Base-by-base conservation (phyloP, 2,797 vertebrate species). In the Poecile montanus region DNA sequence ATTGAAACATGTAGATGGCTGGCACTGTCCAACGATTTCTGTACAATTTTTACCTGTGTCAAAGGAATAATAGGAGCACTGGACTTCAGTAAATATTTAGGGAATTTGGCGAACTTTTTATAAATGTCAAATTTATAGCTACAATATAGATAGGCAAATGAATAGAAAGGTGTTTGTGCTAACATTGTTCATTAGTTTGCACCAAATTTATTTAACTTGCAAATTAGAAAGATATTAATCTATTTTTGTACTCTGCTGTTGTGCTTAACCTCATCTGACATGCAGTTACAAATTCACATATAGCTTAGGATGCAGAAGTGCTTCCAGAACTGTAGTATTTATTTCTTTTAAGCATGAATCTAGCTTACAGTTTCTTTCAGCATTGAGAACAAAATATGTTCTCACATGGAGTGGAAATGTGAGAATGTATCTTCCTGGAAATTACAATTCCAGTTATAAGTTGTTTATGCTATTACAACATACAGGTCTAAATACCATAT, bases 11-110 rank as follows among this genome's bases (percentile, higher is more conserved):
- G 94, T 67, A 76, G 88, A 62, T 85, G 93, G 95, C 56, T 97
- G 97, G 94, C 98, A 98, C 61, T 98, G 98, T 80, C 98, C 98
- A 74, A 97, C 88, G 51, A 98, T 88, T 97, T 99, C 98, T 58
- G 98, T 98, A 94, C 98, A 99, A 95, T 98, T 98, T 68, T 97
- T 96, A 44, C 98, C 98, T 99, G 40, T 73, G 50, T 71, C 32
- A 96, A 97, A 97, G 15, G 86, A 87, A 89, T 66, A 61, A 82
- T 12, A 62, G 6, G 9, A 85, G 56, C 6, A 67, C 0, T 67
- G 23, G 54, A 51, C 8, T 67, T 93, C 1, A 48, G 22, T 16
- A 73, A 89, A 44, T 76, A 63, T 27, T 53, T 79, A 25, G 13
- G 9, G 4, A 8, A 1, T 5, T 85, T 44, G 4, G 2, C 61